Evolutionary conservation across 2,113 vertebrate species (phyloP).

Genomic region (Diadophis punctatus): DNA sequence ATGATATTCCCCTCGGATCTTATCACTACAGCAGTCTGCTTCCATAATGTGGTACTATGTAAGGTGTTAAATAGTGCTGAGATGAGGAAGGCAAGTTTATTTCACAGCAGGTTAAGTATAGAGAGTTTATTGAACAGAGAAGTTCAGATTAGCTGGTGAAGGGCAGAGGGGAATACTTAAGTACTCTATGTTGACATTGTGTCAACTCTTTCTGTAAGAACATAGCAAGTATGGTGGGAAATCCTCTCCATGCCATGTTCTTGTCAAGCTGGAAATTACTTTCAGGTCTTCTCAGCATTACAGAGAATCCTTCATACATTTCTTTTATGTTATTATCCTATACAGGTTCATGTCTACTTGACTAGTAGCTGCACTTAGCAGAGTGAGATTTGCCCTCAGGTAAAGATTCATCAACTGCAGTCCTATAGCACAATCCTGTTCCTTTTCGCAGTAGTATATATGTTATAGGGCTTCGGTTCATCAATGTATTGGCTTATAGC

Average conservation of each 20-base stretch:
- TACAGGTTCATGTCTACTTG: background rate
- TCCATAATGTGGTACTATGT: slow-evolving; percentile 17
- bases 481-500: background rate
- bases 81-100: slow-evolving; percentile 28
- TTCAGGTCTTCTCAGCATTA: background rate
- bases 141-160: background rate
- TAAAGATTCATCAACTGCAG: background rate
- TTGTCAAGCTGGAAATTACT: background rate
- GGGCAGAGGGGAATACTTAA: background rate
- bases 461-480: background rate
- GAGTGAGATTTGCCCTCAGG: background rate
- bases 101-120: slow-evolving; percentile 36
- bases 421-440: background rate
- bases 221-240: background rate
- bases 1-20: slow-evolving; percentile 24
- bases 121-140: slow-evolving; percentile 31
- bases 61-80: slow-evolving; percentile 48
- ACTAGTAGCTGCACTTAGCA: background rate
- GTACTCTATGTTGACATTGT: background rate
- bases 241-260: background rate
- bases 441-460: background rate
- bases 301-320: background rate
- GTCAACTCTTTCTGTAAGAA: background rate
- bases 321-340: background rate
- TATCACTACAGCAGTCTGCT: background rate